Base-by-base conservation (phyloP, 2,113 vertebrate genomes). In the Castor canadensis region DNA sequence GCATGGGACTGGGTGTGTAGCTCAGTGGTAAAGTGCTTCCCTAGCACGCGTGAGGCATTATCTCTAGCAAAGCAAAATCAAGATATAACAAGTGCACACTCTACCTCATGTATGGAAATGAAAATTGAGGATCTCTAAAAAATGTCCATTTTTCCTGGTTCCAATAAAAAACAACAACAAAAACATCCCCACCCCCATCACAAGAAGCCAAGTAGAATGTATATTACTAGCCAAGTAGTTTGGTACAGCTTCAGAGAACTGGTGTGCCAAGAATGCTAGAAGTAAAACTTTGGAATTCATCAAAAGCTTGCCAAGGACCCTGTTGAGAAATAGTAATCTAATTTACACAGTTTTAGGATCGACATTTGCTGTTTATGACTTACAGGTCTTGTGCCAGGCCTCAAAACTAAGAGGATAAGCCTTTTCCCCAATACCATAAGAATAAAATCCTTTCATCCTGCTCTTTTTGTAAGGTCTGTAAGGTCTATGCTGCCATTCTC, bases 121-220 rank as follows among this genome's bases (percentile, higher is more conserved):
- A 26, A 26, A 60, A 26, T 30, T 91, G 58, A 93, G 22, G 3
- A 80, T 24, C 43, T 71, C 38, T 90, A n/a, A 47, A 85, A 93
- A 88, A 95, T 58, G 58, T 6, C 69, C 17, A 2, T 83, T 79
- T 81, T 87, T 47, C 52, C 49, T 40, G 40, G 54, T 77, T 88
- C n/a, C 77, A 84, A 80, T 35, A 87, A 92, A 83, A 95, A 35
- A 62, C n/a, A n/a, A n/a, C n/a, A n/a, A n/a, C n/a, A n/a, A n/a
- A n/a, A n/a, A n/a, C n/a, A n/a, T n/a, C n/a, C n/a, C n/a, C n/a
- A n/a, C n/a, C n/a, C n/a, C n/a, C n/a, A 26, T 40, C 54, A 16
- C 6, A 90, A 89, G 22, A 11, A 90, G 58, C 26, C 49, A 45
- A 91, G 30, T 43, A 26, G 47, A 95, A 81, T 47, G 22, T 88